Evolutionary conservation across 2,888 invertebrate species (phyloP), one percentile per base, ranked within the genome.

Genomic region (Octodonta nipae): DNA sequence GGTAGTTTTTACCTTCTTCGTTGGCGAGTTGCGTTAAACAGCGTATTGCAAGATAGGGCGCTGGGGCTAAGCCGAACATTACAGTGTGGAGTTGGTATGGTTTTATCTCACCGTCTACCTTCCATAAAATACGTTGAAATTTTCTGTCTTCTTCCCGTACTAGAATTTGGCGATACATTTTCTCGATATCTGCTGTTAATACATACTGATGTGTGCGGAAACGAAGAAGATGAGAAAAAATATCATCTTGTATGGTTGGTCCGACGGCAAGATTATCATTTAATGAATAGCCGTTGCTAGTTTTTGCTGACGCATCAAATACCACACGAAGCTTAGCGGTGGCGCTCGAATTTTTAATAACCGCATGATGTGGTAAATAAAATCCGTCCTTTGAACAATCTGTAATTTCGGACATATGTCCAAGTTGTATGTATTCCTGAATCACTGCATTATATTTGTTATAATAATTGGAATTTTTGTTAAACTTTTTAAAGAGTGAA

Each of bases 161-260:
- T 11, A 27, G 13, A 12, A 27, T 27, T 13, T 27, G 27, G 5
- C 27, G 11, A 6, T 3, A 27, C 27, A 27, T 27, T 27, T 27
- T 27, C 5, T n/a, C 13, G 11, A 27, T n/a, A 27, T 27, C 27
- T 2, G 12, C 27, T 13, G 13, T 27, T 13, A 27, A 13, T 13
- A 27, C 13, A 6, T 12, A 11, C n/a, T 27, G 11, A 27, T 27
- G 27, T 27, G 11, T 10, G n/a, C 12, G 11, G 13, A 27, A 12
- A 13, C 27, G 27, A 11, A 13, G 11, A 27, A 27, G n/a, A 13
- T 13, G 11, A 5, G 27, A 11, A 13, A 27, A 27, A 12, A 27
- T 12, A 13, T 27, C 13, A 13, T 27, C 13, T 27, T 27, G 27
- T 12, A 27, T n/a, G n/a, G n/a, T n/a, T n/a, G n/a, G n/a, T n/a